Conservation (phyloP, 2,888 invertebrate species). For the Andrena dorsata region DNA sequence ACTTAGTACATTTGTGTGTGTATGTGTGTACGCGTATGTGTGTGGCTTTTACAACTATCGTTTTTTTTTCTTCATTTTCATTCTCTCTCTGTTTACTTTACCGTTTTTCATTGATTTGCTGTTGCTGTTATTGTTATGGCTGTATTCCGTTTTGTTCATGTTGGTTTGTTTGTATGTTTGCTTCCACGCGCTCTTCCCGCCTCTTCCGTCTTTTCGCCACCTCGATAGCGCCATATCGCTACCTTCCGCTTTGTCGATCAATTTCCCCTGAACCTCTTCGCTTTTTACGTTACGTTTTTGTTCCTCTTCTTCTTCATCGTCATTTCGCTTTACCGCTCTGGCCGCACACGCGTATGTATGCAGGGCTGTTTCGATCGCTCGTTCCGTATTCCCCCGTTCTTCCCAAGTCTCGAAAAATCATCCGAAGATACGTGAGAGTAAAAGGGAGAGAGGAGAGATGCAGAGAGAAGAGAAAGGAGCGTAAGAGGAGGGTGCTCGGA, state of each 20-base stretch:
- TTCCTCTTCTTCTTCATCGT: conserved; percentile 9
- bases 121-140: conserved; percentile 12
- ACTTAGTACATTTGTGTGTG: conserved; percentile 83
- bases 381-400: conserved; percentile 57
- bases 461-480: conserved; percentile 67
- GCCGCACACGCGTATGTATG: background rate
- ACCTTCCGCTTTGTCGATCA: conserved; percentile 35
- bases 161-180: conserved; percentile 26
- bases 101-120: conserved; percentile 37
- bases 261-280: conserved; percentile 40
- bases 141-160: conserved; percentile 11
- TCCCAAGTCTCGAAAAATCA: conserved; percentile 58
- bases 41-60: conserved; percentile 75
- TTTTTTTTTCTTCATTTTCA: conserved; percentile 57
- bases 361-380: conserved; percentile 36
- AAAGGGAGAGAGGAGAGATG: conserved; percentile 56
- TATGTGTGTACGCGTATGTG: conserved; percentile 78
- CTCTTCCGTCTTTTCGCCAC: conserved; percentile 9
- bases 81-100: conserved; percentile 42
- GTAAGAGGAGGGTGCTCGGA: conserved; percentile 56
- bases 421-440: conserved; percentile 64
- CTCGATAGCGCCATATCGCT: conserved; percentile 11
- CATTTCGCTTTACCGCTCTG: conserved; percentile 27
- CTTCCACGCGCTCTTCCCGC: conserved; percentile 49
- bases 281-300: conserved; percentile 13